These are phyloP conservation scores for Candoia aspera DNA, from an alignment of 2,113 vertebrate species.

Conservation along the genomic window DNA sequence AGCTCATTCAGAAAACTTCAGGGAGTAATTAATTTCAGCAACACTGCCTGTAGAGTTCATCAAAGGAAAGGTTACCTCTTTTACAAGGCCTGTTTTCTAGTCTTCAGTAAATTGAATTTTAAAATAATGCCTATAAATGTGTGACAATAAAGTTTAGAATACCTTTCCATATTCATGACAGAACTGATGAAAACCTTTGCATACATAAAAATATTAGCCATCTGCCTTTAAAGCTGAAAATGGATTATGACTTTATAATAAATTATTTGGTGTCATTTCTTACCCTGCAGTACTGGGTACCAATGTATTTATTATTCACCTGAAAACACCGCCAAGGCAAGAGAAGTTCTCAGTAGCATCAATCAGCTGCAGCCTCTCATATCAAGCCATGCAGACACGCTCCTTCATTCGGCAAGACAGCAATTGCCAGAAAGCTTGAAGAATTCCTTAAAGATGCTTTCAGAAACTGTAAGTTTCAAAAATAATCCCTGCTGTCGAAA, in stretches of 20 bases:
- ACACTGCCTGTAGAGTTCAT: not conserved
- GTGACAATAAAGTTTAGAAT: conserved; percentile 15
- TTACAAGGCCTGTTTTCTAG: conserved; percentile 4
- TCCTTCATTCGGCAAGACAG: conserved; percentile 90
- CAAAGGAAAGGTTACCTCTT: conserved; percentile 12
- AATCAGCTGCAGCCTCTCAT: conserved; percentile 91
- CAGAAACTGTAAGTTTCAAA: conserved; percentile 89
- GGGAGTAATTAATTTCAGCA: conserved; percentile 32
- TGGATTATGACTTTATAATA: not conserved
- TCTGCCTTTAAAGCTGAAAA: conserved; percentile 42
- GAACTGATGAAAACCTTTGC: conserved; percentile 7
- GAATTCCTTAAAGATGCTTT: conserved; percentile 92
- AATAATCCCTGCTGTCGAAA: conserved; percentile 59
- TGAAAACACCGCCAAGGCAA: conserved; percentile 95
- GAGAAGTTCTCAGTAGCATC: conserved; percentile 93
- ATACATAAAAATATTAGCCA: not conserved
- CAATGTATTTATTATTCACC: conserved; percentile 99
- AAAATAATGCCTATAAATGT: not conserved
- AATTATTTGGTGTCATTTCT: conserved; percentile 41
- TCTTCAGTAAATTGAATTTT: conserved; percentile 14
- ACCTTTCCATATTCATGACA: not conserved
- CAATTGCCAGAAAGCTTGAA: conserved; percentile 85
- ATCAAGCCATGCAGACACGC: conserved; percentile 87
- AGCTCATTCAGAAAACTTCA: not conserved
- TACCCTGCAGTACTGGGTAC: conserved; percentile 87